phyloP scores from a whole-genome alignment of 2,113 vertebrate species.

The Corvus hawaiiensis region DNA sequence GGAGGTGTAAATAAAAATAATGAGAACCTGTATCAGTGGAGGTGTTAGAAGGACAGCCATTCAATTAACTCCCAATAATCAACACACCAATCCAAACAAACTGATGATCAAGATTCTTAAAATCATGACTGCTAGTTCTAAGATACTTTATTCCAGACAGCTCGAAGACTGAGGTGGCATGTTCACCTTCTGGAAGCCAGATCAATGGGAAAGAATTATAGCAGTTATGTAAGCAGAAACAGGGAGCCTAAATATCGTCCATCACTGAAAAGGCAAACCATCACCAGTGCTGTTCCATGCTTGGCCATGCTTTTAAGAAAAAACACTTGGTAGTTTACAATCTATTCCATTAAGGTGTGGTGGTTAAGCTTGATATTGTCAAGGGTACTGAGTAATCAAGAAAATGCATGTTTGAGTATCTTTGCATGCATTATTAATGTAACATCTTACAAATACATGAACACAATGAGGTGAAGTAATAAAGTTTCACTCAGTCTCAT shows the following conservation, averaged over 20 bases:
- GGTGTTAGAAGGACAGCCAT: background rate
- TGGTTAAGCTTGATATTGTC: background rate
- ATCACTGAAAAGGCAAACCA: background rate
- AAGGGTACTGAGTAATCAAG: conserved; percentile 8
- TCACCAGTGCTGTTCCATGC: background rate
- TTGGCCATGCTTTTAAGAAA: background rate
- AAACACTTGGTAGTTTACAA: background rate
- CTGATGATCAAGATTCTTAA: background rate
- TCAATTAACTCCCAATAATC: background rate
- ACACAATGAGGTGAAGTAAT: conserved; percentile 7
- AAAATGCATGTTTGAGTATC: background rate
- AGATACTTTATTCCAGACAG: background rate
- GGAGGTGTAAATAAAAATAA: background rate
- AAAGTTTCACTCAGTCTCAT: background rate
- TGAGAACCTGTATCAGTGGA: accelerated
- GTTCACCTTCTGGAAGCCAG: background rate
- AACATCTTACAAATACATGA: background rate
- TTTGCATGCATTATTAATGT: conserved; percentile 16
- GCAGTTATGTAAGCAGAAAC: background rate
- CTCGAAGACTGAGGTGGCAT: background rate
- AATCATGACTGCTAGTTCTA: background rate
- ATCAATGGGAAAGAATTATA: background rate
- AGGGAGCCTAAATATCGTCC: background rate
- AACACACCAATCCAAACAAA: background rate
- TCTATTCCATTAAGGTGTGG: background rate